Conservation (phyloP, 2,113 vertebrate species). For the Shinisaurus crocodilurus region DNA sequence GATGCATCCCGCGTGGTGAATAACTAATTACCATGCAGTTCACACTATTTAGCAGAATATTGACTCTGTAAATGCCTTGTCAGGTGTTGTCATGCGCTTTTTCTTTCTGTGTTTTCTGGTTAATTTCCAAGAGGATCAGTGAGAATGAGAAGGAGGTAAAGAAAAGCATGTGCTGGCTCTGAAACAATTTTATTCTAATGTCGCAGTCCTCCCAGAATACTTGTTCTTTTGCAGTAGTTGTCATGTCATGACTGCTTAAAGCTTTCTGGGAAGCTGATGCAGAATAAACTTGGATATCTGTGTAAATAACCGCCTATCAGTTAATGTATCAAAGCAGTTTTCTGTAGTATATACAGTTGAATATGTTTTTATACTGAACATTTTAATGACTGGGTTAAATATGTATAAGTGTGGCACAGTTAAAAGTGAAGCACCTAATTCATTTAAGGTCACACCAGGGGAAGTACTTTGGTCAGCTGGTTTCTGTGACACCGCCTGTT, state of each 20-base stretch:
- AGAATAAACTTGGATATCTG: neutral
- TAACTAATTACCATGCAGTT: conserved; percentile 76
- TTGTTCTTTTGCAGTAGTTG: neutral
- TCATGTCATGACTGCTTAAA: conserved; percentile 10
- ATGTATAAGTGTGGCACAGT: neutral
- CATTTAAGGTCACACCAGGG: neutral
- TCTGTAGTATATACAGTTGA: neutral
- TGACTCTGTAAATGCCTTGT: conserved; percentile 53
- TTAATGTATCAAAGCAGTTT: neutral
- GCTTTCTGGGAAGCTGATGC: conserved; percentile 12
- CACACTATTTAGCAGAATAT: conserved; percentile 61
- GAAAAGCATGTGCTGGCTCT: conserved; percentile 36
- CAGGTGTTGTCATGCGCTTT: conserved; percentile 42
- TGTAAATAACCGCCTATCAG: neutral
- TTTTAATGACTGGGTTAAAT: neutral
- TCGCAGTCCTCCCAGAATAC: conserved; percentile 2
- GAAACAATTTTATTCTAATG: conserved; percentile 25
- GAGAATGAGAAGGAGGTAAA: neutral
- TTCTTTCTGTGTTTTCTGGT: conserved; percentile 61
- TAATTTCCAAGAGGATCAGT: conserved; percentile 14
- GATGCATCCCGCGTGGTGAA: conserved; percentile 68
- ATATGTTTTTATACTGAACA: neutral
- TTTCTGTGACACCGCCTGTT: neutral
- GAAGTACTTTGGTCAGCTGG: neutral
- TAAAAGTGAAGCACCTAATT: neutral